Conservation (phyloP, 2,113 vertebrate species). For the Leiothrix lutea region DNA sequence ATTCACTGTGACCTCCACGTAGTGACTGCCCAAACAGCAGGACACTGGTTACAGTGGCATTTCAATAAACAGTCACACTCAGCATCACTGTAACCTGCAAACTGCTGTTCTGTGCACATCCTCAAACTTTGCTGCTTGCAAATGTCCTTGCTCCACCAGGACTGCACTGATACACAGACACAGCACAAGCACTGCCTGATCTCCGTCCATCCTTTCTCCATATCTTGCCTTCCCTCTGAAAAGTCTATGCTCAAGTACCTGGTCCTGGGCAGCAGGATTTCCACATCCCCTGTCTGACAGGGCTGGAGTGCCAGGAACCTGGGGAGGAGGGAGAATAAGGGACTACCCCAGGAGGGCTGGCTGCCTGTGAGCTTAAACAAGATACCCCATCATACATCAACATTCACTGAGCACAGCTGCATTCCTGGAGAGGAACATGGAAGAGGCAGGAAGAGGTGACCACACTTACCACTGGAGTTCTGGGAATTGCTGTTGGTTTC, state of each 20-base stretch:
- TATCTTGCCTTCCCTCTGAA: not conserved
- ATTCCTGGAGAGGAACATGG: not conserved
- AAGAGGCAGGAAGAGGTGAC: not conserved
- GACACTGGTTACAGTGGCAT: not conserved
- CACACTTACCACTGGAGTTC: conserved; percentile 93
- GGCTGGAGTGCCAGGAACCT: not conserved
- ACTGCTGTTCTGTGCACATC: not conserved
- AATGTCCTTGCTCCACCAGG: not conserved
- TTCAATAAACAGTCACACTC: not conserved
- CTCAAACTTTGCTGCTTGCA: not conserved
- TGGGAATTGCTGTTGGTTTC: conserved; percentile 93
- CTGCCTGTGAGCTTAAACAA: not conserved
- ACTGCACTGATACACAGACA: not conserved
- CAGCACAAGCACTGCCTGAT: not conserved
- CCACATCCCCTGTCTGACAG: not conserved
- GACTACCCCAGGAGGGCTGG: not conserved
- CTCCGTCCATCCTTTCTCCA: not conserved
- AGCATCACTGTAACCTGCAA: not conserved
- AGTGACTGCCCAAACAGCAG: not conserved
- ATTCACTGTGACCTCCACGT: not conserved
- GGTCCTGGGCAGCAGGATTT: not conserved
- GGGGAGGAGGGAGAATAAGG: not conserved
- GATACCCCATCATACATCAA: not conserved
- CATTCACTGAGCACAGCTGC: not conserved
- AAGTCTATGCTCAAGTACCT: not conserved